phyloP scores from a whole-genome alignment of 1,140 invertebrate genomes.

The Drosophila gunungcola region DNA sequence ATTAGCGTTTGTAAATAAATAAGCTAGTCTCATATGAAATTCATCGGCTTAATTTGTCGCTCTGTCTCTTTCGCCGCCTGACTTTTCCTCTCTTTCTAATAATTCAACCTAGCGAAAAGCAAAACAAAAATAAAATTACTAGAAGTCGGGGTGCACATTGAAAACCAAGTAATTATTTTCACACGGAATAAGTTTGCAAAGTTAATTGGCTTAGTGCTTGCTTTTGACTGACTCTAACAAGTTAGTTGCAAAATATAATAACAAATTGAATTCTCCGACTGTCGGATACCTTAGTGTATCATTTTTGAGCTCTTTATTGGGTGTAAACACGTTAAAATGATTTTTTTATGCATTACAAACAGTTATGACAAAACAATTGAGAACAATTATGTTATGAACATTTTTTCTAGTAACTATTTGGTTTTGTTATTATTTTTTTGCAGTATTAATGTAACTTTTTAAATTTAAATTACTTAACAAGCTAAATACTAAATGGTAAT shows the following conservation, averaged over 20 bases:
- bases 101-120: constrained; percentile 5
- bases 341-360: no score
- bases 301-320: neutral
- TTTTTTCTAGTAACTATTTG: no score
- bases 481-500: no score
- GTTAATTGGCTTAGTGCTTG: constrained; percentile 73
- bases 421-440: no score
- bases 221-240: constrained; percentile 58
- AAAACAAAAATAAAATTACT: constrained; percentile 15
- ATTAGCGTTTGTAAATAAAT: constrained; percentile 55
- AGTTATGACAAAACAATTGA: no score
- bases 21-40: constrained; percentile 48
- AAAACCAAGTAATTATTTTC: constrained; percentile 75
- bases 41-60: constrained; percentile 54
- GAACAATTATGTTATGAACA: no score
- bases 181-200: constrained; percentile 76
- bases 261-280: neutral
- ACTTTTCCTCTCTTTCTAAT: neutral
- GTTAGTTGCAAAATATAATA: constrained; percentile 1
- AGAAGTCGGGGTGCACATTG: constrained; percentile 33
- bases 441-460: no score
- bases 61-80: neutral
- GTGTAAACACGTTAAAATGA: neutral
- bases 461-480: no score
- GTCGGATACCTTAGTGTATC: neutral